Evolutionary conservation across 2,797 vertebrate species (phyloP).

Genomic region (Xerus rutilus): DNA sequence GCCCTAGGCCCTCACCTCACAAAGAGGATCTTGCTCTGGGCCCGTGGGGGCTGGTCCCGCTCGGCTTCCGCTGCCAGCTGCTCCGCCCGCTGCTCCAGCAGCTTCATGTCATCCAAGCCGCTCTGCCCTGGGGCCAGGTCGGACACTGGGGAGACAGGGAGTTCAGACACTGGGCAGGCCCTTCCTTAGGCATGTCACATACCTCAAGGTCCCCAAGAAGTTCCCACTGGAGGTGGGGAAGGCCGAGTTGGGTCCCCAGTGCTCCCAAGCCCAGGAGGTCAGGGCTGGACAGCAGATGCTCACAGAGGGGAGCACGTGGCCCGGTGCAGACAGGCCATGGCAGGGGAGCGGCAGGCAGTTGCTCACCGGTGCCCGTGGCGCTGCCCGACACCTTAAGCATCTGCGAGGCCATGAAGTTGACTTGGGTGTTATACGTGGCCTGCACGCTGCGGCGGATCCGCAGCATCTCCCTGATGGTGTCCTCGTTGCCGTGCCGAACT

Average conservation of each 20-base stretch:
- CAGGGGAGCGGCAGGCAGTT: not conserved
- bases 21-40: slow-evolving; percentile 96
- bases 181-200: not conserved
- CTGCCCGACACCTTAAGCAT: slow-evolving; percentile 95
- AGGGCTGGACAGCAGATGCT: not conserved
- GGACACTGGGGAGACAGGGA: slow-evolving; percentile 88
- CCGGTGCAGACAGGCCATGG: not conserved
- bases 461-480: slow-evolving; percentile 97
- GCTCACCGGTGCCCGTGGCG: slow-evolving; percentile 92
- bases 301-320: not conserved
- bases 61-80: slow-evolving; percentile 94
- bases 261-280: not conserved
- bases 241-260: no score
- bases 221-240: no score
- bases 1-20: slow-evolving; percentile 89
- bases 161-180: not conserved
- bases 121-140: slow-evolving; percentile 95
- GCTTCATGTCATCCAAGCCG: slow-evolving; percentile 95
- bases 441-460: slow-evolving; percentile 97
- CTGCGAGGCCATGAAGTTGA: slow-evolving; percentile 98
- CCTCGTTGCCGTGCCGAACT: slow-evolving; percentile 97
- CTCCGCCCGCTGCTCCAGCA: slow-evolving; percentile 95
- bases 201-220: not conserved
- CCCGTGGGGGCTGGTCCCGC: slow-evolving; percentile 91
- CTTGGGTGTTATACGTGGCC: slow-evolving; percentile 98